Percentiles rank a stretch among this genome's conserved stretches.
Conservation (phyloP, 1,140 invertebrate genomes). For the Luehdorfia chinensis region DNA sequence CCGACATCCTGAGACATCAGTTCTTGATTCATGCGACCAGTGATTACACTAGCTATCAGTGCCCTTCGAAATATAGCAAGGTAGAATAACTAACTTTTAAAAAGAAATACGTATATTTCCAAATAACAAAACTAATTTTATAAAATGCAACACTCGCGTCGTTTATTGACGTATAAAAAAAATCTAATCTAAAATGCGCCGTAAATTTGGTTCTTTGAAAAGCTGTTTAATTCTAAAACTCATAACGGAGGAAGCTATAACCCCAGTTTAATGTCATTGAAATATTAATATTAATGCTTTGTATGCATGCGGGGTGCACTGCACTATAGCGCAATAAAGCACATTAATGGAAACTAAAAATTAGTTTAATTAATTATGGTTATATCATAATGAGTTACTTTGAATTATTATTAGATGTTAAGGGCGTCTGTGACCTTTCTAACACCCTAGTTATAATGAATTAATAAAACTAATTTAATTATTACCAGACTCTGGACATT, state of each 20-base stretch:
- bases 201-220: constrained; percentile 1
- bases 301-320: constrained; percentile 23
- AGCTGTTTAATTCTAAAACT: constrained; percentile 19
- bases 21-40: too few species aligned
- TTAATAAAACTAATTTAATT: too few species aligned
- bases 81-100: too few species aligned
- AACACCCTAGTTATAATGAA: not conserved
- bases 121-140: too few species aligned
- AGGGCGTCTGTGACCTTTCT: constrained; percentile 5
- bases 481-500: too few species aligned
- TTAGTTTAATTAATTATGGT: constrained; percentile 4
- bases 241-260: constrained; percentile 17
- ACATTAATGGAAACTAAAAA: constrained; percentile 3
- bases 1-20: too few species aligned
- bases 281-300: constrained; percentile 40
- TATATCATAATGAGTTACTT: not conserved
- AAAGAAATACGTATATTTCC: too few species aligned
- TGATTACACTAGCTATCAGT: too few species aligned
- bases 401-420: not conserved
- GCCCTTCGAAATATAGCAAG: too few species aligned
- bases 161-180: not conserved
- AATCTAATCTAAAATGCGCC: not conserved
- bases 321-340: constrained; percentile 17
- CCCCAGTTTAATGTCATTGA: constrained; percentile 28
- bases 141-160: constrained; percentile 5